phyloP scores from a whole-genome alignment of 92 coral and sea anemone species.

The Parazoanthus darwini region DNA sequence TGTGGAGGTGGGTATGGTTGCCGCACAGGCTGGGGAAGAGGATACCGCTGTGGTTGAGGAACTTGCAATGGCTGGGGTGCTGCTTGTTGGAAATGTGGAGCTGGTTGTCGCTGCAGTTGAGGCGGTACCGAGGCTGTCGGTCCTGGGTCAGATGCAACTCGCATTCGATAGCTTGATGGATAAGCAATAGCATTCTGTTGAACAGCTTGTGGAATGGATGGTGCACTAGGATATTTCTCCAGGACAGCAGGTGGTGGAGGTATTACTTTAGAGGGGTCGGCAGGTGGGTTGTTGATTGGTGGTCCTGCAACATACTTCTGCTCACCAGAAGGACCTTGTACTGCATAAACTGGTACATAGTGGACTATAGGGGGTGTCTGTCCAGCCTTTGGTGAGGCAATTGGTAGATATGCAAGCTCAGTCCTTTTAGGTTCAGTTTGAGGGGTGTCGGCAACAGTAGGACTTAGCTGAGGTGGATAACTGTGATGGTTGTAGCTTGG shows the following conservation, averaged over 20 bases:
- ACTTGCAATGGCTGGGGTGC: slow-evolving; percentile 59
- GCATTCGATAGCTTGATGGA: slow-evolving; percentile 35
- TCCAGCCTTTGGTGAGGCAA: slow-evolving; percentile 31
- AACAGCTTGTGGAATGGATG: slow-evolving; percentile 39
- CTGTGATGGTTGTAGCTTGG: slow-evolving; percentile 13
- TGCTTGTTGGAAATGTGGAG: slow-evolving; percentile 54
- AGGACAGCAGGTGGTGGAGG: slow-evolving; percentile 38
- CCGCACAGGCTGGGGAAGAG: slow-evolving; percentile 11
- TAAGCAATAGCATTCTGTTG: slow-evolving; percentile 41
- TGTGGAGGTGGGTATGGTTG: slow-evolving; percentile 15
- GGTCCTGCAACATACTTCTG: slow-evolving; percentile 42
- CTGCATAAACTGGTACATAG: slow-evolving; percentile 84
- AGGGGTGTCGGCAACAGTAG: background rate
- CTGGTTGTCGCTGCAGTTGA: slow-evolving; percentile 27
- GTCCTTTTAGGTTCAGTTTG: slow-evolving; percentile 20
- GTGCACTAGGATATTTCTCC: slow-evolving; percentile 44
- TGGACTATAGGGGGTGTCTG: slow-evolving; percentile 55
- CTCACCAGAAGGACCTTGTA: slow-evolving; percentile 66
- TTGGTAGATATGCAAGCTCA: slow-evolving; percentile 7
- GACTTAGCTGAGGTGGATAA: background rate
- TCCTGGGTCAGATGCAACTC: slow-evolving; percentile 38
- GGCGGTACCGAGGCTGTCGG: slow-evolving; percentile 12
- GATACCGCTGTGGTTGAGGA: slow-evolving; percentile 34
- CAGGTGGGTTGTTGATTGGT: slow-evolving; percentile 39
- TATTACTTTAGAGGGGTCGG: slow-evolving; percentile 37